Evolutionary conservation across 2,113 vertebrate species (phyloP).

Genomic region (Lutjanus erythropterus): DNA sequence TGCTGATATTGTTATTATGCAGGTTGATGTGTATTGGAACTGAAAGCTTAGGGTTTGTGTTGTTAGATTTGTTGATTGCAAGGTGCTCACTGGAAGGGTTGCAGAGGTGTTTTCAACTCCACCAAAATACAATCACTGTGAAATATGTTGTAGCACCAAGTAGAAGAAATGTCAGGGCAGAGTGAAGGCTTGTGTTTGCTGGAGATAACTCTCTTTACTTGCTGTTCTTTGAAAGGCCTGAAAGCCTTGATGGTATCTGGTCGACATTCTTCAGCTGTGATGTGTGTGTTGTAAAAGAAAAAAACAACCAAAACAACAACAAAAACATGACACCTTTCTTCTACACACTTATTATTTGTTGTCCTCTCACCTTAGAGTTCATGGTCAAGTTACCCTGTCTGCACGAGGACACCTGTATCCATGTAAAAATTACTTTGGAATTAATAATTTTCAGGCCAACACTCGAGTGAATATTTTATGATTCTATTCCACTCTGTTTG

Average conservation of each 20-base stretch:
- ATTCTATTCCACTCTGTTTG: constrained; percentile 97
- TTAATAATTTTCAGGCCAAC: constrained; percentile 91
- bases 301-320: not conserved
- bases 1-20: constrained; percentile 34
- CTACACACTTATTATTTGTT: constrained; percentile 4
- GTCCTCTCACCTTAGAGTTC: constrained; percentile 34
- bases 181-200: constrained; percentile 45
- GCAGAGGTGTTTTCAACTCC: constrained; percentile 34
- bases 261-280: constrained; percentile 47
- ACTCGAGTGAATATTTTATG: constrained; percentile 97
- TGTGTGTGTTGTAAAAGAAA: constrained; percentile 1
- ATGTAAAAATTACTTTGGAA: constrained; percentile 91
- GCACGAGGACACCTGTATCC: constrained; percentile 48
- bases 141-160: constrained; percentile 35
- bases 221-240: constrained; percentile 29
- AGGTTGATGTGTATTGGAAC: constrained; percentile 38
- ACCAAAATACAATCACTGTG: constrained; percentile 20
- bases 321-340: constrained; percentile 4
- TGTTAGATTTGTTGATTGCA: not conserved
- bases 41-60: constrained; percentile 39
- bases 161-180: constrained; percentile 65
- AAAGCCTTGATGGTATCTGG: constrained; percentile 44
- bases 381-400: constrained; percentile 39
- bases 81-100: constrained; percentile 17
- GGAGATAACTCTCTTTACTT: constrained; percentile 53